Conservation (phyloP, 2,797 vertebrate species). For the Cynopterus sphinx region DNA sequence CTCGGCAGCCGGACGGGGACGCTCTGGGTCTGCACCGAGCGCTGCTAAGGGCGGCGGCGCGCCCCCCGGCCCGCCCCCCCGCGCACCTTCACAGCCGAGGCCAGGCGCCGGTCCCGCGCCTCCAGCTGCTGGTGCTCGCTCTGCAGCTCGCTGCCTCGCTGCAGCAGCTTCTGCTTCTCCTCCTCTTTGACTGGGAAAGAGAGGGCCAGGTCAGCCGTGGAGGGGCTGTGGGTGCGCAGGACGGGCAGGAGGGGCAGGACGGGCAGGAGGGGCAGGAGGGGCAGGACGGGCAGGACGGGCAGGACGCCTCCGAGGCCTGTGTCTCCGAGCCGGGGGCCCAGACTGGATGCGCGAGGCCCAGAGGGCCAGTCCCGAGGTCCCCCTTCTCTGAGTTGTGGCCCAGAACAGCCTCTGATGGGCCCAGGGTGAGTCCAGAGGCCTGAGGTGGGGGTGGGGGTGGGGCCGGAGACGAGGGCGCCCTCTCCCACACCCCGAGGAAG, state of each 20-base stretch:
- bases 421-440: neutral
- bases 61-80: rapidly evolving
- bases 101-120: slow-evolving; percentile 92
- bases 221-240: rapidly evolving
- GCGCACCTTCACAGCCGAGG: slow-evolving; percentile 90
- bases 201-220: neutral
- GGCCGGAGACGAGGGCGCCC: neutral
- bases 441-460: neutral
- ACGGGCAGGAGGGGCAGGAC: no score
- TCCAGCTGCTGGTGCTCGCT: slow-evolving; percentile 92
- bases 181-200: slow-evolving; percentile 93
- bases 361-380: neutral
- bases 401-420: neutral
- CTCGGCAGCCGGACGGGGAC: rapidly evolving
- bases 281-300: neutral
- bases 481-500: rapidly evolving
- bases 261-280: no score
- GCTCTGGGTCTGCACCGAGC: rapidly evolving
- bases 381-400: neutral
- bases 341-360: rapidly evolving
- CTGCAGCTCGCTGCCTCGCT: slow-evolving; percentile 92
- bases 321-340: neutral
- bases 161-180: slow-evolving; percentile 94
- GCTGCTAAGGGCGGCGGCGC: rapidly evolving
- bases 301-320: rapidly evolving